Evolutionary conservation across 2,888 invertebrate species (phyloP).

Genomic region (Nematopogon swammerdamellus): DNA sequence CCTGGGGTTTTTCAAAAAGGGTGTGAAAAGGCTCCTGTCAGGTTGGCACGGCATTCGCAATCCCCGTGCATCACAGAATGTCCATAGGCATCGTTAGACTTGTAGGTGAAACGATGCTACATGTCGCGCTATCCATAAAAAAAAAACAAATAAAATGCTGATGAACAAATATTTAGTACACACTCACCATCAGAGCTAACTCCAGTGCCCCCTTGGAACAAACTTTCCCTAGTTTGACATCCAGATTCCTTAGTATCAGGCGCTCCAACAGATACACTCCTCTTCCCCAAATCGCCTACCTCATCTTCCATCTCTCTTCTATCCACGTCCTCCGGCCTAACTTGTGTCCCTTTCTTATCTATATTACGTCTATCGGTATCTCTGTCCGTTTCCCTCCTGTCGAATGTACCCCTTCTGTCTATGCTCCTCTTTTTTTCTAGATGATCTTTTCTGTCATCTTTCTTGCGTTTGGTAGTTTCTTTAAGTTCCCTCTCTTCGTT

Average conservation of each 20-base stretch:
- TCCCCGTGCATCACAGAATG: no score
- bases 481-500: not conserved
- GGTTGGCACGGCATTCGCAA: no score
- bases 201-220: slow-evolving; percentile 53
- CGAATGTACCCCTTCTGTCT: not conserved
- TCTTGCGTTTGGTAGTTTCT: not conserved
- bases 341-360: not conserved
- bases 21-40: no score
- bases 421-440: no score
- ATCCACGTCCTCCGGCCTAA: no score
- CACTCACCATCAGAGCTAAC: slow-evolving; percentile 17
- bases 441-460: not conserved
- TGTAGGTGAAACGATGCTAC: no score
- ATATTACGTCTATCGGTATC: not conserved
- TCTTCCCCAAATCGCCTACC: slow-evolving; percentile 23
- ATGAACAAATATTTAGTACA: no score
- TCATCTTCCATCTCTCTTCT: not conserved
- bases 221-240: slow-evolving; percentile 81
- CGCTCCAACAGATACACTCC: slow-evolving; percentile 42
- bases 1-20: no score
- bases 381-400: not conserved
- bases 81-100: no score
- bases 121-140: no score
- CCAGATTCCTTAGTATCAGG: slow-evolving; percentile 47
- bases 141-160: no score